Evolutionary conservation across 1,140 invertebrate species (phyloP), one percentile per base, ranked within the genome.

Genomic region (Helicorthomorpha holstii): DNA sequence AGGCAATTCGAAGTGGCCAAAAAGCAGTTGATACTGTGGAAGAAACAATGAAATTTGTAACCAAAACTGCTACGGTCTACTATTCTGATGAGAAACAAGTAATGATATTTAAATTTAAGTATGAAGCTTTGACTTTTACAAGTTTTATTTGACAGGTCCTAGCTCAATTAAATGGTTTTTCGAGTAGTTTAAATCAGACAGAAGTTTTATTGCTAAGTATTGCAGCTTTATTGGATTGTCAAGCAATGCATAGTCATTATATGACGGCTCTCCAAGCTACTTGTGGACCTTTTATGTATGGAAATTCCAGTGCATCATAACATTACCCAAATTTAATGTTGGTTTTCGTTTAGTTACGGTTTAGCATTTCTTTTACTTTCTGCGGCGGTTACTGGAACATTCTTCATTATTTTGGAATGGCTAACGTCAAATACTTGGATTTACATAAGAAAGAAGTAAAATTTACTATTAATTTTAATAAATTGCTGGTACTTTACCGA

Each of bases 381-480:
- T 2, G 82, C 85, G 50, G 74, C 85, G 24, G 76, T 81, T 23
- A 82, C 86, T 49, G 89, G 88, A 26, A 74, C 93, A 45, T 73
- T 93, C 54, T 82, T 94, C 64, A 92, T 89, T 0, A 77, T 90
- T 16, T 78, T 94, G 50, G 89, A 94, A 25, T 87, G 89, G 77
- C 80, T 93, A 24, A 88, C 92, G 61, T 93, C 88, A 21, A 88
- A 93, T 61, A 90, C 88, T 1, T 95, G 90, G 90, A 93, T 94
- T 62, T 92, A 93, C 63, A 90, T 93, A 59, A 79, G 87, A 64
- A 90, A 88, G 66, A 85, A 53, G 48, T 51, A 16, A 34, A 19
- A 16, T 22, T 49, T 25, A 44, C 59, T 56, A 50, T 46, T 73
- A 7, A 34, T 34, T 34, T 34, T 34, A 34, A 34, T 16, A 34